Conservation (phyloP, 1,140 invertebrate species). For the Scylla paramamosain region DNA sequence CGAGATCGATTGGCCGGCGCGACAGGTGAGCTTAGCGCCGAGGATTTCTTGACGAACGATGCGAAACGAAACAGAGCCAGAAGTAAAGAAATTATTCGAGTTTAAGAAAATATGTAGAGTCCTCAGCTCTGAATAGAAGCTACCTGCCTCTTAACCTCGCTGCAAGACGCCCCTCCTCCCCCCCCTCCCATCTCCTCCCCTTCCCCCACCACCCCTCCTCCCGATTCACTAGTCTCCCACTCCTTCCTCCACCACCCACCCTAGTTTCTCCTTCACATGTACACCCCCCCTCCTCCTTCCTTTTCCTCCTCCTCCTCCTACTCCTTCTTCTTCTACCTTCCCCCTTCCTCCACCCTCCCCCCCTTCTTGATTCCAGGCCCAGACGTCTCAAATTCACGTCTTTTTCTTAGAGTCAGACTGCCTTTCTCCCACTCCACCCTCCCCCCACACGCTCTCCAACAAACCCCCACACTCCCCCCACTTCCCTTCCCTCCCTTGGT, state of each 20-base stretch:
- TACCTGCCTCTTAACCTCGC: conserved; percentile 65
- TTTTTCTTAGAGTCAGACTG: conserved; percentile 34
- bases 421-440: neutral
- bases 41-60: conserved; percentile 51
- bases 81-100: conserved; percentile 63
- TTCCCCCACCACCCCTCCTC: neutral
- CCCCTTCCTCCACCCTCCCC: neutral
- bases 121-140: conserved; percentile 62
- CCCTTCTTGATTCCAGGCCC: neutral
- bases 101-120: conserved; percentile 67
- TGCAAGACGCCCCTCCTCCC: conserved; percentile 27
- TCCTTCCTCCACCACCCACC: neutral
- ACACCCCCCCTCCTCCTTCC: neutral
- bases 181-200: neutral
- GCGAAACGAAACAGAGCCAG: conserved; percentile 57
- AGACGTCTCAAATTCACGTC: conserved; percentile 61
- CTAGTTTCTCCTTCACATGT: neutral
- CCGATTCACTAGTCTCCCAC: neutral
- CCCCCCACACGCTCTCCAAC: neutral
- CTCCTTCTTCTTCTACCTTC: neutral
- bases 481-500: neutral
- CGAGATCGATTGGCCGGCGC: conserved; percentile 33
- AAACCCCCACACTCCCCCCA: neutral
- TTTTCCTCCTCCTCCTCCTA: neutral
- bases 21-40: conserved; percentile 39